Evolutionary conservation across 2,113 vertebrate genomes (phyloP), one percentile per base, ranked within the genome.

Genomic region (Nansenia antarctica): DNA sequence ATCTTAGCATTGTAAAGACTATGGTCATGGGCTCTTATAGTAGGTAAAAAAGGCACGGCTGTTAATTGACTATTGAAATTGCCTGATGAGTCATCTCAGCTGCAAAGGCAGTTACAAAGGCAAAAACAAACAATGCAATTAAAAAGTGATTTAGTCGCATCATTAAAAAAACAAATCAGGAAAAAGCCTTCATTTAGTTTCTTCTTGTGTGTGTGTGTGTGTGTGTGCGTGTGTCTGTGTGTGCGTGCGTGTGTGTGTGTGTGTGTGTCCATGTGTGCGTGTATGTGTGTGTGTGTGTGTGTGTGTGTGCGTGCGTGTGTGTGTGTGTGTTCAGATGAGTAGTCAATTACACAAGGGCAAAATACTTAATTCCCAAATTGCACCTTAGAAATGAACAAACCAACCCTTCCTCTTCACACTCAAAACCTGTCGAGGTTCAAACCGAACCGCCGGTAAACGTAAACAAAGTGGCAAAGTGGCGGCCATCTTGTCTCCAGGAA

Each of bases 71-170:
- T 78, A 61, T 53, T 47, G 67, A 73, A 73, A 80, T 58, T 65
- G 68, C 69, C 34, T 83, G 57, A 69, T 74, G 69, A 70, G 42
- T 72, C 76, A 66, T 65, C 75, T 54, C 52, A 62, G 62, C 70
- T 62, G 76, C 70, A 79, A 69, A n/a, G n/a, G n/a, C n/a, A n/a
- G 70, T 58, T 61, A 80, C 55, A 72, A 72, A 47, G 20, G 57
- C 22, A 67, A 73, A 77, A 76, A 67, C 47, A 78, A 80, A 72
- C 70, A 62, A 75, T 64, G 66, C 69, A 79, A 76, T 82, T 82
- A 82, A 81, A 82, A 77, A 67, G 69, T 69, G 24, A 79, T 84
- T 77, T 77, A 74, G 59, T 66, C 47, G 49, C 76, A 71, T 84
- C 74, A 79, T 84, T 82, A 79, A 59, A 77, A 67, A 69, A 70